Evolutionary conservation across 1,140 invertebrate genomes (phyloP), one percentile per base, ranked within the genome.

Genomic region (Linepithema humile): DNA sequence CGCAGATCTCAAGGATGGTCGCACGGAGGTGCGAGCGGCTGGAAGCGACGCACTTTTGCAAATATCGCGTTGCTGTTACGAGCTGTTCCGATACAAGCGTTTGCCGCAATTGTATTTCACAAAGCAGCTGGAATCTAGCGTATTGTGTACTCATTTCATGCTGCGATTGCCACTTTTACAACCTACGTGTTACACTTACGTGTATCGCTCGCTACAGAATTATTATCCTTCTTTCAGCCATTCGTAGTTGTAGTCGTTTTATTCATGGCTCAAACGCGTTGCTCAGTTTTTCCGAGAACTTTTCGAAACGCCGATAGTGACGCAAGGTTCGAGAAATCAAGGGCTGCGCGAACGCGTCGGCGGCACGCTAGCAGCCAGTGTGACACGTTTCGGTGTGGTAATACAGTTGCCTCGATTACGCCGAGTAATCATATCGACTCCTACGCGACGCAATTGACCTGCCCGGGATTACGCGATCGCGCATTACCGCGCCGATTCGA

Each of bases 371-470:
- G 60, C 83, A 62, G 64, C 26, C 48, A 35, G 32, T 53, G 20
- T 26, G 67, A 85, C 70, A 85, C 69, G 86, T 48, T 62, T 29
- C 74, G 26, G 38, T 74, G 72, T 74, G 73, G 53, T 62, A 48
- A 48, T 32, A 43, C 35, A 70, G 64, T 29, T 59, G 82, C 70
- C 45, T 75, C 67, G 74, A 26, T 85, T 85, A 57, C 57, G 50
- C 64, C 65, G 45, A 84, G 57, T 70, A 78, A 84, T 38, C 59
- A 70, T 82, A 73, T 60, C 50, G 38, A 70, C 82, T 59, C 87
- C 86, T 62, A 88, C 87, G 86, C 75, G 26, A 83, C 20, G 69
- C 55, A 29, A 64, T 65, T 82, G 83, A 88, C 83, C 86, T 59
- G 77, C 26, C 38, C 77, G 20, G 26, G 29, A 65, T 84, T 78